phyloP scores from a whole-genome alignment of 2,888 invertebrate genomes.

The Metacarcinus magister region DNA sequence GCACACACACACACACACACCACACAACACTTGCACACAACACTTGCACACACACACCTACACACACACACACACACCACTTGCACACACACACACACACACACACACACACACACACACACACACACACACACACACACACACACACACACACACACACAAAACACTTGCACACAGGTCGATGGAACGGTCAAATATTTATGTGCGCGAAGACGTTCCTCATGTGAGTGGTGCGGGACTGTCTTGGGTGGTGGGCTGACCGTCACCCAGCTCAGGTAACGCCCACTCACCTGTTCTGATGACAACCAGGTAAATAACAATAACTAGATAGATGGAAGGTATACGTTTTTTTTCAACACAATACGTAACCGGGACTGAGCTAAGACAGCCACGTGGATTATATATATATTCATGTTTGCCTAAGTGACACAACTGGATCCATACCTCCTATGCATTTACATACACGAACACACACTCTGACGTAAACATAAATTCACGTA shows the following conservation, averaged over 20 bases:
- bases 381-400: not conserved
- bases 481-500: not conserved
- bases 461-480: not conserved
- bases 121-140: slow-evolving; percentile 37
- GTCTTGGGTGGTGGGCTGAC: not conserved
- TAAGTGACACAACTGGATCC: not conserved
- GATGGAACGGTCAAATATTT: slow-evolving; percentile 6
- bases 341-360: not conserved
- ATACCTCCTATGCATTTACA: not conserved
- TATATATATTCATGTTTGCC: not conserved
- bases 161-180: not conserved
- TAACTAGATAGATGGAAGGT: not conserved
- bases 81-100: not conserved
- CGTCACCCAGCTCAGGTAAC: not conserved
- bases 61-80: not conserved
- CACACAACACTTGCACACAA: no score
- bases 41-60: not conserved
- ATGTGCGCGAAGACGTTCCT: slow-evolving; percentile 26
- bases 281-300: not conserved
- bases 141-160: slow-evolving; percentile 59
- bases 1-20: no score
- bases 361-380: not conserved
- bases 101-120: slow-evolving; percentile 31
- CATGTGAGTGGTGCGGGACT: not conserved
- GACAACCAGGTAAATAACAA: not conserved